Evolutionary conservation across 2,888 invertebrate species (phyloP), one percentile per base, ranked within the genome.

Genomic region (Lasioglossum malachurum): DNA sequence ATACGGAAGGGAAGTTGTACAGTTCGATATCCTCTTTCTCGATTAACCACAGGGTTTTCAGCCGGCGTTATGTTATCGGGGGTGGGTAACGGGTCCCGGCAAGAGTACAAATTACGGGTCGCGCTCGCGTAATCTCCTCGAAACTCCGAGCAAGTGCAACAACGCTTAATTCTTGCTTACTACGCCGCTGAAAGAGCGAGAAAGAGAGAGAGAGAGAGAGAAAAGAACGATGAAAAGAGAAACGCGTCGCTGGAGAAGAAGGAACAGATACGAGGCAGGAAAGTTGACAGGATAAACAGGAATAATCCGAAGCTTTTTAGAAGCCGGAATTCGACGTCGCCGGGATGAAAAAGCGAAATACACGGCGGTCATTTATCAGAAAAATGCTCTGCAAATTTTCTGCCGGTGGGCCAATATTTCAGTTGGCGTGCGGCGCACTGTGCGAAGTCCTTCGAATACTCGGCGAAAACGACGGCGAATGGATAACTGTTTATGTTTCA

Each of bases 401-500:
- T 57, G 57, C 76, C 64, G 19, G 10, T 12, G 64, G 44, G 64
- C 76, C 64, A 57, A 76, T 76, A 76, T 64, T 64, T 76, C 76
- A 67, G 35, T 7, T 27, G 72, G 44, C 71, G 16, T 5, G 27
- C 67, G 27, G 23, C 7, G 41, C 7, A 4, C n/a, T 38, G 3
- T n/a, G 53, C 41, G 53, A 44, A 31, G 31, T 49, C 27, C 72
- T 57, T 53, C 38, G 41, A 74, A 73, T 75, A 71, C 46, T 46
- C 49, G 38, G 23, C 46, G 74, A 69, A 71, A 75, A 60, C 41
- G 71, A 60, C 49, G 31, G 14, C 16, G 7, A 49, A 49, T 57
- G n/a, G 60, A 80, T 14, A 74, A 71, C 74, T 77, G 72, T 41
- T 57, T n/a, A n/a, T n/a, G n/a, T n/a, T n/a, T n/a, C n/a, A n/a